These are phyloP conservation scores for Scrobipalpa costella DNA, from an alignment of 2,888 invertebrate genomes.

Conservation along the genomic window DNA sequence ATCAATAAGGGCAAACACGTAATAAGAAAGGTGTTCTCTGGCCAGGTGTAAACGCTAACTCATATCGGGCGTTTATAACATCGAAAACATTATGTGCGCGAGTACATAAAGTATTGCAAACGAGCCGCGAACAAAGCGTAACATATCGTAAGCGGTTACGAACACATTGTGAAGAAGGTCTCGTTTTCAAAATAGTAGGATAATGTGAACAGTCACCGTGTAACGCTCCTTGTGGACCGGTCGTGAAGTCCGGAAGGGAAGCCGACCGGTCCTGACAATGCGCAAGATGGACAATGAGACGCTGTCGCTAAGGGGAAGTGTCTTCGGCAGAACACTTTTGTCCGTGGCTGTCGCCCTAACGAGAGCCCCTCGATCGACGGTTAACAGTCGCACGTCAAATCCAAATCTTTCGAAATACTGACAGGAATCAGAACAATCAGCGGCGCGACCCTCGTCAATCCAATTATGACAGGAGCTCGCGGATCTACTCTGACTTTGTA, in stretches of 20 bases:
- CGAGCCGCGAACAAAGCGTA: conserved; percentile 10
- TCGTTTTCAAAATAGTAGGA: conserved; percentile 21
- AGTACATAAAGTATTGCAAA: conserved; percentile 4
- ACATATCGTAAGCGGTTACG: conserved; percentile 25
- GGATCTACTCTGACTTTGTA: conserved; percentile 35
- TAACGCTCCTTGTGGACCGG: conserved; percentile 45
- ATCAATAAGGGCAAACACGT: conserved; percentile 31
- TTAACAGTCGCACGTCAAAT: conserved; percentile 58
- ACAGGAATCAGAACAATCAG: conserved; percentile 60
- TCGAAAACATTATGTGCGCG: conserved; percentile 9
- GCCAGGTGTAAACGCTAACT: conserved; percentile 28
- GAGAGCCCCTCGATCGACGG: conserved; percentile 49
- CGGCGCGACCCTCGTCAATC: conserved; percentile 59
- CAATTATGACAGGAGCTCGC: conserved; percentile 54
- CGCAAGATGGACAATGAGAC: conserved; percentile 52
- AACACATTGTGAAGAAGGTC: conserved; percentile 20
- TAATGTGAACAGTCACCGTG: conserved; percentile 47
- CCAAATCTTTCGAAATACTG: conserved; percentile 51
- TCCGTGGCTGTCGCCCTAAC: conserved; percentile 55
- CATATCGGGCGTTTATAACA: neutral
- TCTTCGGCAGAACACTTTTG: conserved; percentile 37
- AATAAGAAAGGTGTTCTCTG: conserved; percentile 31
- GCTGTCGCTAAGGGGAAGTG: conserved; percentile 62
- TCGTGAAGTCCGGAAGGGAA: conserved; percentile 56
- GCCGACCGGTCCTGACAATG: conserved; percentile 60